Evolutionary conservation across 2,888 invertebrate genomes (phyloP), one percentile per base, ranked within the genome.

Genomic region (Spodoptera littoralis): DNA sequence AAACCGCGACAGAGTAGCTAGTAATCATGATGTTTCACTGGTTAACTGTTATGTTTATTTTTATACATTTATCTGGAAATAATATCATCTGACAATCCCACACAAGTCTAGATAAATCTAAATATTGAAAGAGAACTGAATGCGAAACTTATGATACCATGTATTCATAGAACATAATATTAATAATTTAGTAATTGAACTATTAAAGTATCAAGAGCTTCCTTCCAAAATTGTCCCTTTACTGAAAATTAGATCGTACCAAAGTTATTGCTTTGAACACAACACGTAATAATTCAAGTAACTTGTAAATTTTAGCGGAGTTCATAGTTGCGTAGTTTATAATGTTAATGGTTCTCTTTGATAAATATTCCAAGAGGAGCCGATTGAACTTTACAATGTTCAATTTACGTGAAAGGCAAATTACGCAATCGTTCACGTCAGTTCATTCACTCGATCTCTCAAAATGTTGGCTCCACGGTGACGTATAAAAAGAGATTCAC

Each of bases 341-440:
- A 62, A 50, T 48, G 11, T 52, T 66, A 74, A 70, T 68, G 24
- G 51, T 8, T 12, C 49, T 42, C 60, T 76, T 76, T 60, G 68
- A 66, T 47, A 73, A 73, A 67, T 62, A 54, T 59, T 62, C 51
- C 11, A 55, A 67, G 61, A 65, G 46, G 13, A 24, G 42, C 50
- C 42, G 48, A 69, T 67, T 61, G 62, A 67, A 66, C 52, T 68
- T 73, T 62, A 3, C 24, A 12, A 49, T 61, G 64, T 56, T 76
- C 67, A 77, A 77, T 79, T 71, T 73, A 30, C 18, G 63, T 79
- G 67, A 77, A 65, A 77, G 69, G 69, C 57, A 70, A 71, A 80
- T 71, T 69, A 56, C 55, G 24, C 11, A 59, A 60, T 22, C 55
- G 27, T 51, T 54, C 54, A 53, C 70, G 73, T 57, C 54, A 58